Base-by-base conservation (phyloP, 2,113 vertebrate genomes). In the Lichenostomus cassidix region DNA sequence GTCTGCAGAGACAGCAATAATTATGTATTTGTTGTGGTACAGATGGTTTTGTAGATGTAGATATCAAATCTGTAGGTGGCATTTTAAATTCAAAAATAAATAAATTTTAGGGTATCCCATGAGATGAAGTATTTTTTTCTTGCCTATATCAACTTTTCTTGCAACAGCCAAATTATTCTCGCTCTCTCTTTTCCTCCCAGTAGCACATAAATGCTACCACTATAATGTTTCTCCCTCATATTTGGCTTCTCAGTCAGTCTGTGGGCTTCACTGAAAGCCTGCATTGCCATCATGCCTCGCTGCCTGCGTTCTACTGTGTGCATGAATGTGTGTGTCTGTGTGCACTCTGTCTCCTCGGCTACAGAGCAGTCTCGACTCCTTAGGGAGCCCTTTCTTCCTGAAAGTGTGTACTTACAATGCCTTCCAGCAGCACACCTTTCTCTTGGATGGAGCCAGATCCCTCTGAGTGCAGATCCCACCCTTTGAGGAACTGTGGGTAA, bases 341-440 rank as follows among this genome's bases (percentile, higher is more conserved):
- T 60, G 42, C 27, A 8, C 46, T 78, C 77, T 79, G 56, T 39
- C 50, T 83, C 31, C 52, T 21, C 2, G 2, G 12, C 46, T 50
- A 5, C 0, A 0, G 5, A 37, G 87, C 64, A 68, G 64, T 21
- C 8, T 1, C 11, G 15, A 2, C 39, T 84, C 81, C 56, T 31
- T 16, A 12, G 75, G 78, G 65, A 84, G 35, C 75, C 27, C 5
- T 2, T 31, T n/a, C 12, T 37, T 64, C 33, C 35, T 21, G 10
- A 7, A 37, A 44, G 8, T 65, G 17, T 0, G 0, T 22, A 6
- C 41, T 52, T 68, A 58, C 21, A 20, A 4, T 20, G 22, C 37
- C 29, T 69, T 69, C 55, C 42, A 65, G 70, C 41, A 44, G 6
- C 0, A 11, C 35, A 42, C 35, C 39, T n/a, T 31, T 47, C 62